A percentile compares a stretch with the other conserved stretches of the same genome.
Conservation (phyloP, 53 echinoderm and acorn worm species). For the Hippasteria phrygiana region DNA sequence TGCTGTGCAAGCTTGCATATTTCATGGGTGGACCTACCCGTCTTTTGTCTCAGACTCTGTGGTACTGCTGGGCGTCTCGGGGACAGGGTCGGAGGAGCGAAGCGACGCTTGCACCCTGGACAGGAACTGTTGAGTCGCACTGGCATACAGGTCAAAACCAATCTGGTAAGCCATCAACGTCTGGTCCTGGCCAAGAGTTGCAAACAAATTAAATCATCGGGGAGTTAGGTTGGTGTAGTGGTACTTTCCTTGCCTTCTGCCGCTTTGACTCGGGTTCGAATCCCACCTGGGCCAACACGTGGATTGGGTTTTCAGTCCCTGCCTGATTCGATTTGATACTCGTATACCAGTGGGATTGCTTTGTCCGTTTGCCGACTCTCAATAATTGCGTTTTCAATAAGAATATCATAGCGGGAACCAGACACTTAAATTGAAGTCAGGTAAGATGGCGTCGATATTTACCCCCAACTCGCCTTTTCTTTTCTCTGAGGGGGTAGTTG, state of each 20-base stretch:
- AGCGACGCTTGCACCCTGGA: constrained; percentile 88
- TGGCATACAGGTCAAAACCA: constrained; percentile 96
- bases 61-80: constrained; percentile 52
- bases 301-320: too few relatives aligned
- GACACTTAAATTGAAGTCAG: too few relatives aligned
- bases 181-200: constrained; percentile 68
- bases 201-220: neutral
- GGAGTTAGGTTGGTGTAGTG: neutral
- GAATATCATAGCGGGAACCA: too few relatives aligned
- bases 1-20: neutral
- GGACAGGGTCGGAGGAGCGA: constrained; percentile 70
- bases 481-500: too few relatives aligned
- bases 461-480: too few relatives aligned
- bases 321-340: too few relatives aligned
- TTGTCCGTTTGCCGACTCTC: too few relatives aligned
- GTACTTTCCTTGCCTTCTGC: neutral
- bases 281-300: too few relatives aligned
- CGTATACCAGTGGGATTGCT: too few relatives aligned
- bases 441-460: too few relatives aligned
- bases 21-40: constrained; percentile 53
- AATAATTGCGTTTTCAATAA: too few relatives aligned
- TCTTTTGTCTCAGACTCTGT: constrained; percentile 79
- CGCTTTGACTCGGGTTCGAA: too few relatives aligned
- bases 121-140: constrained; percentile 92
- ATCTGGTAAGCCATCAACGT: constrained; percentile 96